Evolutionary conservation across 2,113 vertebrate species (phyloP), one percentile per base, ranked within the genome.

Genomic region (Burhinus bistriatus): DNA sequence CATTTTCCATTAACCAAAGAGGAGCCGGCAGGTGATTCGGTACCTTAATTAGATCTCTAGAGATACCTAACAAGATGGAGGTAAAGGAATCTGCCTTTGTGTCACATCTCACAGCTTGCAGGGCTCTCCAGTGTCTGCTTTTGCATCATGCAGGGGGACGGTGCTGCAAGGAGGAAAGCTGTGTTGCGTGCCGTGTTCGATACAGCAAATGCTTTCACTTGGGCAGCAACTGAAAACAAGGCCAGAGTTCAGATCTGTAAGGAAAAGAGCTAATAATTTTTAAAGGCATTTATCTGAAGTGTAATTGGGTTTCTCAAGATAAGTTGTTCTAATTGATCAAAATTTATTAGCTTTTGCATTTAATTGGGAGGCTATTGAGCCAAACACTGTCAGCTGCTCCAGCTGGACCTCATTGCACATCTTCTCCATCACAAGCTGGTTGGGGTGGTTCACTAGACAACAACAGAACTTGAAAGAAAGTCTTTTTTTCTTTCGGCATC

Each of bases 21-120:
- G 85, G 57, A 90, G 85, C 25, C 6, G 29, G 62, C 16, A 54
- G 87, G 83, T 32, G 89, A 68, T 25, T 12, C 0, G 3, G 58
- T n/a, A 84, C 92, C 93, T 93, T 57, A 1, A 47, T 38, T 38
- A 64, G 54, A 78, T 51, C 90, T 47, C 84, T 89, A 90, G 69
- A 61, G 86, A 47, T n/a, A 57, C 81, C 77, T 19, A 11, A 2
- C 15, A 21, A 5, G 89, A 23, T 49, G 83, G 72, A 93, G 71
- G 52, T 5, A 64, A 42, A 83, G n/a, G 75, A 36, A 49, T 32
- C 34, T 65, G 83, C 61, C 78, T 34, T 57, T 30, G 45, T 3
- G 4, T 9, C 8, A 16, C 30, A n/a, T 27, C 47, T 66, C 19
- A 0, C 6, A 55, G 77, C 47, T 66, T 44, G 58, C 40, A 42